phyloP scores from a whole-genome alignment of 1,140 invertebrate species.

The Drosophila triauraria region DNA sequence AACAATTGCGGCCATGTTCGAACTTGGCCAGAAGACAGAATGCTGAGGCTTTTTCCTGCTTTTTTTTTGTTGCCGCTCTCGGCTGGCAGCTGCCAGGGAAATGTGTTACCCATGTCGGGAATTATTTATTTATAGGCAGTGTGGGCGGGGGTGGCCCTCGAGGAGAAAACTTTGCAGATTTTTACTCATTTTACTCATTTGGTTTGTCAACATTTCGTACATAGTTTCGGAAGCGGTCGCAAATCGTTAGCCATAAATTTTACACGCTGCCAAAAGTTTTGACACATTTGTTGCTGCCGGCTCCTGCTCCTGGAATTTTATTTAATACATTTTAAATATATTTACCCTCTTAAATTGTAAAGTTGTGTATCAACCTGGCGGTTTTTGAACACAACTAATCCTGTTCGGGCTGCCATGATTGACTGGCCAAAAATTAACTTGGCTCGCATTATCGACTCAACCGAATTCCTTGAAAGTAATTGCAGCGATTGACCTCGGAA shows the following conservation, averaged over 20 bases:
- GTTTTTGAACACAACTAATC: conserved; percentile 11
- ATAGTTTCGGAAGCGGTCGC: conserved; percentile 38
- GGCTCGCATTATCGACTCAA: conserved; percentile 21
- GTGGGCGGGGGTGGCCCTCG: neutral
- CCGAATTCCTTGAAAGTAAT: conserved; percentile 62
- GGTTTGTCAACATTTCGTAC: conserved; percentile 76
- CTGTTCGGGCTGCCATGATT: conserved; percentile 17
- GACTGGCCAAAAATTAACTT: conserved; percentile 45
- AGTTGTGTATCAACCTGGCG: conserved; percentile 17
- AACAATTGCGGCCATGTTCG: conserved; percentile 76
- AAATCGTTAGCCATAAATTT: conserved; percentile 70
- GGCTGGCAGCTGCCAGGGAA: conserved; percentile 59
- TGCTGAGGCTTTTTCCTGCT: conserved; percentile 8
- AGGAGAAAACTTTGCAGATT: conserved; percentile 62
- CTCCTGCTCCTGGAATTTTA: conserved; percentile 38
- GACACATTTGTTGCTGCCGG: conserved; percentile 54
- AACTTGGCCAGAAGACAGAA: conserved; percentile 45
- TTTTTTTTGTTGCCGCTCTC: conserved; percentile 5
- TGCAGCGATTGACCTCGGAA: conserved; percentile 73
- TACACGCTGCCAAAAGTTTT: conserved; percentile 66
- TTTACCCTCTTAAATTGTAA: conserved; percentile 26
- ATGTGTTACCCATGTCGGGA: conserved; percentile 73
- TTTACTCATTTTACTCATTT: conserved; percentile 71
- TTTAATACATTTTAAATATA: conserved; percentile 68
- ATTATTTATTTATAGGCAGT: conserved; percentile 73